These are phyloP conservation scores for Psophia crepitans DNA, from an alignment of 2,113 vertebrate genomes.

Conservation along the genomic window DNA sequence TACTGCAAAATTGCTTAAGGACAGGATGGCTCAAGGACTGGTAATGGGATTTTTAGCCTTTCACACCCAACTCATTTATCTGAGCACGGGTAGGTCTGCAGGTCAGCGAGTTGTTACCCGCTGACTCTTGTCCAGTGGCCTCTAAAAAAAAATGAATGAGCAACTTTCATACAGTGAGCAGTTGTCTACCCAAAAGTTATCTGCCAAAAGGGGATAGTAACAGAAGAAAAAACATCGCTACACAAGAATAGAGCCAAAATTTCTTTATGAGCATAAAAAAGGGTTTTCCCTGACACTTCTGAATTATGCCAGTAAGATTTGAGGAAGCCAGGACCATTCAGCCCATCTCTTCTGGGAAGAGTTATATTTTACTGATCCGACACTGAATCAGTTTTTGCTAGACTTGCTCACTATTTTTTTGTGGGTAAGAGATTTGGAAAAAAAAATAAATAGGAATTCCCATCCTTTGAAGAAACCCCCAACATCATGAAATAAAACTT, in stretches of 20 bases:
- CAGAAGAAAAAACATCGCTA: background rate
- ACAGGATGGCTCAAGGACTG: conserved; percentile 52
- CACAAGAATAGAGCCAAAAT: background rate
- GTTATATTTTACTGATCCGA: background rate
- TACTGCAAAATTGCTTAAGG: conserved; percentile 37
- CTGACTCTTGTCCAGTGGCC: background rate
- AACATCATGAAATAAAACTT: background rate
- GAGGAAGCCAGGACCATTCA: background rate
- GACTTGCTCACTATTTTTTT: background rate
- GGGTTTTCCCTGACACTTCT: background rate
- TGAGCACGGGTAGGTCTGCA: conserved; percentile 39
- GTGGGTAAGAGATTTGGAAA: background rate
- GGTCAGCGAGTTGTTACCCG: conserved; percentile 50
- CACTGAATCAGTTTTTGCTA: background rate
- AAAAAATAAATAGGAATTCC: background rate
- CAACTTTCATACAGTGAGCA: background rate
- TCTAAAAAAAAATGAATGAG: conserved; percentile 15
- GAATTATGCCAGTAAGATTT: background rate
- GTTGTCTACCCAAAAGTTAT: background rate
- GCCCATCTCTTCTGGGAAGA: background rate
- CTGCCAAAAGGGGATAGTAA: background rate
- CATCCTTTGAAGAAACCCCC: background rate
- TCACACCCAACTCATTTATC: conserved; percentile 49
- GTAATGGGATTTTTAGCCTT: conserved; percentile 64
- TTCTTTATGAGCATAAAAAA: background rate